These are phyloP conservation scores for Poecilia latipinna DNA, from an alignment of 2,113 vertebrate genomes.

Conservation along the genomic window DNA sequence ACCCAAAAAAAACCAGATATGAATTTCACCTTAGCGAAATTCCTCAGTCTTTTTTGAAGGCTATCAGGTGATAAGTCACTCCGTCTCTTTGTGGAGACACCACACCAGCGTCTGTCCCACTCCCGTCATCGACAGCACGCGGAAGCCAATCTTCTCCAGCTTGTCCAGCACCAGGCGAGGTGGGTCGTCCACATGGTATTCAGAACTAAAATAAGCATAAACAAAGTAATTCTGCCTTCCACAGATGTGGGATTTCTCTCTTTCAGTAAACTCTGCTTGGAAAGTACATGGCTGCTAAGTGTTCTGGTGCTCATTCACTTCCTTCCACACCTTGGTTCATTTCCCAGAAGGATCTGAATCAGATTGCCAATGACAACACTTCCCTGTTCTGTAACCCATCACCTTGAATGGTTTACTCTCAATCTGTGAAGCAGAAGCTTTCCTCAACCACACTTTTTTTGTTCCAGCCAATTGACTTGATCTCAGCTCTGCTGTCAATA, in stretches of 20 bases:
- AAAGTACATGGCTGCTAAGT: constrained; percentile 58
- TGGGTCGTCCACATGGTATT: constrained; percentile 91
- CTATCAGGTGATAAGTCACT: constrained; percentile 30
- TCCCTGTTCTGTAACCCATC: constrained; percentile 68
- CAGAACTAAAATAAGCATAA: constrained; percentile 81
- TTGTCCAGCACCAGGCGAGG: constrained; percentile 94
- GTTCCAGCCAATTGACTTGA: constrained; percentile 24
- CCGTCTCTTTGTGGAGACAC: constrained; percentile 91
- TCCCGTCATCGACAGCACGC: constrained; percentile 91
- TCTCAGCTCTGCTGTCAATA: constrained; percentile 54
- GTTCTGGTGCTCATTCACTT: constrained; percentile 67
- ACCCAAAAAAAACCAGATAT: too few relatives aligned
- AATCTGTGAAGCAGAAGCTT: constrained; percentile 57
- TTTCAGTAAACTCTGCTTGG: constrained; percentile 52
- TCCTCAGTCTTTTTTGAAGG: constrained; percentile 3
- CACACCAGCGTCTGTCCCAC: constrained; percentile 97
- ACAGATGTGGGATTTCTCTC: constrained; percentile 53
- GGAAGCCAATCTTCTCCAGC: constrained; percentile 90
- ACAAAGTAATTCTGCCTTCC: constrained; percentile 44
- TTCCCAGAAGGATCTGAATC: constrained; percentile 72
- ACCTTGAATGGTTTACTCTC: constrained; percentile 56
- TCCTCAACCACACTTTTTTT: constrained; percentile 6
- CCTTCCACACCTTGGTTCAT: constrained; percentile 72
- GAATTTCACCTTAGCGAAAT: background rate
- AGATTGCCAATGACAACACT: constrained; percentile 71